Evolutionary conservation across 2,888 invertebrate species (phyloP), one percentile per base, ranked within the genome.

Genomic region (Tanaodytes sp.): DNA sequence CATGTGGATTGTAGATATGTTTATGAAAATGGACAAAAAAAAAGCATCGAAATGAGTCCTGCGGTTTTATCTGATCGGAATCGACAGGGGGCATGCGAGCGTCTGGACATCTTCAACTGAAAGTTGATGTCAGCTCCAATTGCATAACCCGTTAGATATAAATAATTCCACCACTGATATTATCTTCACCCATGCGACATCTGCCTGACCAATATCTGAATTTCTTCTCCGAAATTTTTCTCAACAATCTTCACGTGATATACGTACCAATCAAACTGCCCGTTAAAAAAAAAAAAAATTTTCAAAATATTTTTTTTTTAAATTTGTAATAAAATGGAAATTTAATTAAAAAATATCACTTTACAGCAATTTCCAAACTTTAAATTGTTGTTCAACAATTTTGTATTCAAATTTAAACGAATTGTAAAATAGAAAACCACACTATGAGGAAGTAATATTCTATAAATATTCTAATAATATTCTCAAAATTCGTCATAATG

Each of bases 141-240:
- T 73, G 76, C 78, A 61, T 62, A 79, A 82, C 79, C 80, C 81
- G 80, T 80, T 81, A 73, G 70, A 77, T 75, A 81, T 80, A 81
- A 82, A 82, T 81, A 80, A 81, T 69, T 49, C 75, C 48, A 79
- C 76, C 80, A 69, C 52, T 27, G 54, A 46, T 73, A 73, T 65
- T 77, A 82, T 82, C 81, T 76, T 65, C 40, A 14, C 19, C 39
- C 12, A 5, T 12, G 8, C 49, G 40, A 58, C 65, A 65, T 65
- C 65, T 65, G 65, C 52, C 52, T 12, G 18, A 57, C 45, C 49
- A 46, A 57, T 65, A 36, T 49, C 54, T 39, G 15, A 31, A 9
- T 57, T 64, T 57, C n/a, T n/a, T 15, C 33, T 31, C 33, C 30
- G 36, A 54, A 48, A 20, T 48, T 48, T 55, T 55, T 5, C 33